Conservation (phyloP, 2,113 vertebrate species). For the Amphilophus citrinellus region DNA sequence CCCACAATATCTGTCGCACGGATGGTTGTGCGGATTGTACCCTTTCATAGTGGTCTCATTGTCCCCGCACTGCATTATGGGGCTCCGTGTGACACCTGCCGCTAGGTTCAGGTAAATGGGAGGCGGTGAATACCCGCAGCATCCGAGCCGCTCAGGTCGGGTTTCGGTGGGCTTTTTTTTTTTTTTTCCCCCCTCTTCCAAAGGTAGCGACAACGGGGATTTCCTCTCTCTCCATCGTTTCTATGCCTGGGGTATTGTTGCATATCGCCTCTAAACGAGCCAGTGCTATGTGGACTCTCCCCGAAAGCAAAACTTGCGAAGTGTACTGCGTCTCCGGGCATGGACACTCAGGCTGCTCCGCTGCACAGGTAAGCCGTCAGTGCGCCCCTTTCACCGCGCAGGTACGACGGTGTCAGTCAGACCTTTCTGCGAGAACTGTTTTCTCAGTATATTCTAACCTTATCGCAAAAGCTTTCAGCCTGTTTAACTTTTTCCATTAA, state of each 20-base stretch:
- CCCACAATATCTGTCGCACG: conserved; percentile 75
- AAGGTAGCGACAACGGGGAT: conserved; percentile 62
- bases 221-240: conserved; percentile 73
- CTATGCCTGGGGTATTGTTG: conserved; percentile 75
- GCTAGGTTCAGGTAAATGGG: conserved; percentile 75
- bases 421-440: neutral
- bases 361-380: conserved; percentile 76
- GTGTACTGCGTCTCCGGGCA: conserved; percentile 83
- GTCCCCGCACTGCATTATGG: conserved; percentile 84
- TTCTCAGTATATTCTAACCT: neutral
- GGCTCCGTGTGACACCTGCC: conserved; percentile 80
- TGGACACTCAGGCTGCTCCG: conserved; percentile 63
- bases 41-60: conserved; percentile 80
- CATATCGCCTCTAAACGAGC: conserved; percentile 75
- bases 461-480: rapidly evolving
- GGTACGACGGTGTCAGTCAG: conserved; percentile 9
- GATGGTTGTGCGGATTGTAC: conserved; percentile 72
- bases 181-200: neutral
- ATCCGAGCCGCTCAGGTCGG: conserved; percentile 72
- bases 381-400: neutral
- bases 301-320: conserved; percentile 81
- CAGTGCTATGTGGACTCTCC: conserved; percentile 83
- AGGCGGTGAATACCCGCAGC: conserved; percentile 74
- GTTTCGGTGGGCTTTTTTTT: conserved; percentile 72
- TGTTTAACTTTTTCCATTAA: neutral